phyloP scores from a whole-genome alignment of 2,888 invertebrate species.

The Rhodophaea formosa region DNA sequence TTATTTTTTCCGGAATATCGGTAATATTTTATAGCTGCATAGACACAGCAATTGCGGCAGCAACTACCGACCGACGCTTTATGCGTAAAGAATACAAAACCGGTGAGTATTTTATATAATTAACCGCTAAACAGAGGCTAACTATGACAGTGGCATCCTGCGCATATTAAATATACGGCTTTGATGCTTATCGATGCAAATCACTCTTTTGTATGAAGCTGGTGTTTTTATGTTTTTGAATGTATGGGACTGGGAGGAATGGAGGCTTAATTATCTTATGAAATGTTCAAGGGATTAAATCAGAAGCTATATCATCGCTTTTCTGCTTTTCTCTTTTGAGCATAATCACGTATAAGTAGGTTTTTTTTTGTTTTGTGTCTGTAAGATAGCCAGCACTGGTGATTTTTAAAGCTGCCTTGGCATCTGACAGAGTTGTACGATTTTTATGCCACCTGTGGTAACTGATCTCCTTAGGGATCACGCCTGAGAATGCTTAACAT shows the following conservation, averaged over 20 bases:
- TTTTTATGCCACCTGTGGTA: too few species aligned
- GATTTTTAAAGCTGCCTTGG: too few species aligned
- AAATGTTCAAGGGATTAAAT: not conserved
- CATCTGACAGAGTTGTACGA: too few species aligned
- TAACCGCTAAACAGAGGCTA: constrained; percentile 39
- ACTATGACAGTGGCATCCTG: constrained; percentile 36
- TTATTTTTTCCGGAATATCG: not conserved
- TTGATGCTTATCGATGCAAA: constrained; percentile 34
- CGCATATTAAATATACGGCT: constrained; percentile 23
- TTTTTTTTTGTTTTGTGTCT: too few species aligned
- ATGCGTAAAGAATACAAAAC: constrained; percentile 48
- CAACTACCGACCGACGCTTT: constrained; percentile 41
- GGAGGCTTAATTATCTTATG: constrained; percentile 26
- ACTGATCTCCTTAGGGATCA: too few species aligned
- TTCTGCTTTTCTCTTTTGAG: too few species aligned
- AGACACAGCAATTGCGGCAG: constrained; percentile 50
- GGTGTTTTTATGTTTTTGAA: constrained; percentile 34
- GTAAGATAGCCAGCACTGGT: too few species aligned
- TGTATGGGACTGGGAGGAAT: constrained; percentile 39
- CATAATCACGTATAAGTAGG: too few species aligned
- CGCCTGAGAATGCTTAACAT: too few species aligned
- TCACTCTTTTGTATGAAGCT: constrained; percentile 21
- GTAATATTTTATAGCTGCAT: constrained; percentile 42
- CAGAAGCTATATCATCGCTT: too few species aligned
- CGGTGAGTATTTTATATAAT: constrained; percentile 37